A percentile compares a stretch with the other conserved stretches of the same genome.
phyloP scores from a whole-genome alignment of 2,888 invertebrate genomes.

The Blastobasis lacticolella region DNA sequence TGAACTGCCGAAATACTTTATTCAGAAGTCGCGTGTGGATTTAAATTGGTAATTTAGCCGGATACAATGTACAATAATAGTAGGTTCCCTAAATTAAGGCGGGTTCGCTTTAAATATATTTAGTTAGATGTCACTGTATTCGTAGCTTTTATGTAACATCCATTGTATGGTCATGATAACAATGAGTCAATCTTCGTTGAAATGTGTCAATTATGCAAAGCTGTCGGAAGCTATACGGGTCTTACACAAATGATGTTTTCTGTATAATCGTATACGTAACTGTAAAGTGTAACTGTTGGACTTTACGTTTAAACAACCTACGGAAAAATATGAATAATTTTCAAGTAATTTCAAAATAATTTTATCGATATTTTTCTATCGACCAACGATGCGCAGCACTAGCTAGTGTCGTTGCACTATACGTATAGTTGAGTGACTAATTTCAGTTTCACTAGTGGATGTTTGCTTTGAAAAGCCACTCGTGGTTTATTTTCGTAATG shows the following conservation, averaged over 20 bases:
- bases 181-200: too few species aligned
- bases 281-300: too few species aligned
- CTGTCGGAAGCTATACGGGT: too few species aligned
- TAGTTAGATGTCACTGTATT: too few species aligned
- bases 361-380: not conserved
- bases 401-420: conserved; percentile 52
- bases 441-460: conserved; percentile 52
- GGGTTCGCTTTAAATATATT: too few species aligned
- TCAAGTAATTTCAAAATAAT: not conserved
- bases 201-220: too few species aligned
- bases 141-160: too few species aligned
- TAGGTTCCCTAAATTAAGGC: not conserved
- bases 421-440: conserved; percentile 43
- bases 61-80: conserved; percentile 5
- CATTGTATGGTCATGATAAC: too few species aligned
- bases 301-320: not conserved
- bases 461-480: conserved; percentile 33
- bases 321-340: not conserved
- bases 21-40: conserved; percentile 26
- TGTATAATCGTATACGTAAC: too few species aligned
- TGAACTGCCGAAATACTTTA: conserved; percentile 37
- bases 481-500: conserved; percentile 51
- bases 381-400: conserved; percentile 29
- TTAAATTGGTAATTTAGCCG: conserved; percentile 26
- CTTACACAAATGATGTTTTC: too few species aligned